Conservation (phyloP, 2,113 vertebrate genomes). For the Illadopsis cleaveri region DNA sequence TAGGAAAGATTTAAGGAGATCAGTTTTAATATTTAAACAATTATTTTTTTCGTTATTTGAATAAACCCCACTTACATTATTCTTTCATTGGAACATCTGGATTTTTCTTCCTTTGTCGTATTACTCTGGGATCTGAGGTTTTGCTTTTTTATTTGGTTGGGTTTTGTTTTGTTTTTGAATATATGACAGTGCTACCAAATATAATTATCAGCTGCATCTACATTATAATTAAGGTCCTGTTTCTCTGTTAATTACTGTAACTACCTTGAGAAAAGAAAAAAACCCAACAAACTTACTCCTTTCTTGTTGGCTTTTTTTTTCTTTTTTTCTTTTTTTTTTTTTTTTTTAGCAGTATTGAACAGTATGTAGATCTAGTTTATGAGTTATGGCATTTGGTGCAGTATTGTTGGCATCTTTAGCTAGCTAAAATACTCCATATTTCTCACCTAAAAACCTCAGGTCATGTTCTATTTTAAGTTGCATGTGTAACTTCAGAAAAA, state of each 20-base stretch:
- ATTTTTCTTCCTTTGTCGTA: neutral
- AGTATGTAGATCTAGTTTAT: neutral
- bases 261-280: neutral
- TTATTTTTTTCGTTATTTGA: neutral
- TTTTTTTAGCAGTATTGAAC: neutral
- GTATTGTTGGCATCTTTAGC: neutral
- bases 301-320: too few relatives aligned
- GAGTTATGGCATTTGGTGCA: neutral
- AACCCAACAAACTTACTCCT: too few relatives aligned
- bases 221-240: conserved; percentile 46
- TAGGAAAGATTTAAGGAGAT: neutral
- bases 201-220: conserved; percentile 33
- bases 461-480: neutral
- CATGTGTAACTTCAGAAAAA: neutral
- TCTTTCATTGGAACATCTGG: neutral
- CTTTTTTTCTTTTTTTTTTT: too few relatives aligned
- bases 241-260: conserved; percentile 52
- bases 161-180: neutral
- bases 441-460: neutral
- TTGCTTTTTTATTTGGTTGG: neutral
- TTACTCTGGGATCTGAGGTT: neutral
- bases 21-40: conserved; percentile 14
- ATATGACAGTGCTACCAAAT: conserved; percentile 29
- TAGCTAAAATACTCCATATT: neutral
- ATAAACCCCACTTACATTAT: neutral